Evolutionary conservation across 2,113 vertebrate genomes (phyloP).

Genomic region (Macquaria ambigua): DNA sequence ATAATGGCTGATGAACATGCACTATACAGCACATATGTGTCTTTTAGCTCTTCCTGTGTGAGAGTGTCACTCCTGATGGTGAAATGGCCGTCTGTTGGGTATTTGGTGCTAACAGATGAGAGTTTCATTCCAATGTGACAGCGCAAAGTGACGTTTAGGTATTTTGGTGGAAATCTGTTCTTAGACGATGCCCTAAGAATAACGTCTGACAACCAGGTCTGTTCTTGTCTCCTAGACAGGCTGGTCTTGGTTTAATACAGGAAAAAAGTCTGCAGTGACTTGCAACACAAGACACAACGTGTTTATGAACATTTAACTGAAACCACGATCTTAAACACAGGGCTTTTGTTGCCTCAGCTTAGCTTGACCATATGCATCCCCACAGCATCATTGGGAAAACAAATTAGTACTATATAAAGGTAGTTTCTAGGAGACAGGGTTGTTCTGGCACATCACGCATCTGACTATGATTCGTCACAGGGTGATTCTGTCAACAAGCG

Average conservation of each 20-base stretch:
- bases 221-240: background rate
- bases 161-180: background rate
- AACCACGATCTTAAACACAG: background rate
- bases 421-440: background rate
- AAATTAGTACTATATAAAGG: background rate
- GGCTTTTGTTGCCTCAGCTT: background rate
- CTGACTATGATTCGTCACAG: background rate
- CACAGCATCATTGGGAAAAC: background rate
- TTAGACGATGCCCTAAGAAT: background rate
- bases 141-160: background rate
- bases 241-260: background rate
- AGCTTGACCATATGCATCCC: background rate
- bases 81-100: background rate
- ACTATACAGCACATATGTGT: background rate
- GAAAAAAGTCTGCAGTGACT: background rate
- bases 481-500: background rate
- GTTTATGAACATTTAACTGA: background rate
- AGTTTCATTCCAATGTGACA: background rate
- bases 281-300: background rate
- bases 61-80: background rate
- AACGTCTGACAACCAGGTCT: background rate
- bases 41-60: background rate
- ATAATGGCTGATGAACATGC: background rate
- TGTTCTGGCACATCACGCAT: background rate
- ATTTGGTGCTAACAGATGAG: background rate